Percentiles rank a stretch among this genome's conserved stretches.
These are phyloP conservation scores for Aramus guarauna DNA, from an alignment of 2,113 vertebrate genomes.

Conservation along the genomic window DNA sequence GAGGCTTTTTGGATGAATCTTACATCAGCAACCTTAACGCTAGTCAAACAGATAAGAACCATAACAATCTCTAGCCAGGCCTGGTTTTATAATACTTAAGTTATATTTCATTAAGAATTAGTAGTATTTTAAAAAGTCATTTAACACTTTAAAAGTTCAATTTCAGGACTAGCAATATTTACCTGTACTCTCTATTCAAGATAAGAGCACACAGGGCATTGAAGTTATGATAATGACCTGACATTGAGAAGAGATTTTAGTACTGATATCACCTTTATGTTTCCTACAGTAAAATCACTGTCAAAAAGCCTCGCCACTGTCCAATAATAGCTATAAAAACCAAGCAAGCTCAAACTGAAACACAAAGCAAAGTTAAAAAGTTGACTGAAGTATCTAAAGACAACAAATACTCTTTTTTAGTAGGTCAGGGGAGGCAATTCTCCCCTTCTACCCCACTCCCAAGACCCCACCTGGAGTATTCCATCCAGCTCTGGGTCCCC, in stretches of 20 bases:
- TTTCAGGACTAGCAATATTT: background rate
- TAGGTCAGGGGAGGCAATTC: background rate
- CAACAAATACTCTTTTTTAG: fast-evolving
- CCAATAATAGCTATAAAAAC: background rate
- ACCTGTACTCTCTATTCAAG: background rate
- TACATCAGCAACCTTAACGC: background rate
- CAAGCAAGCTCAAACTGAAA: background rate
- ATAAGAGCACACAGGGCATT: background rate
- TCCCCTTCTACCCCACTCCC: background rate
- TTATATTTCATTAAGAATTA: background rate
- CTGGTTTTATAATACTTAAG: background rate
- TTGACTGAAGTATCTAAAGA: background rate
- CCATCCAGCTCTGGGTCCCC: background rate
- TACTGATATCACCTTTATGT: background rate
- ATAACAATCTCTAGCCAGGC: background rate
- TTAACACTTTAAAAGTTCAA: background rate
- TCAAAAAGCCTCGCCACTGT: background rate
- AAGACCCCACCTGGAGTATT: too few species aligned
- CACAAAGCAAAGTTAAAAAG: background rate
- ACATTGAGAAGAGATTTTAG: background rate
- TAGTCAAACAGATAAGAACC: background rate
- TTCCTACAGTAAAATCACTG: background rate
- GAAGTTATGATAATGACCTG: background rate
- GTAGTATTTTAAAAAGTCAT: background rate
- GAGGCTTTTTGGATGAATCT: background rate